Evolutionary conservation across 1,140 invertebrate species (phyloP), one percentile per base, ranked within the genome.

Genomic region (Saccostrea cuccullata): DNA sequence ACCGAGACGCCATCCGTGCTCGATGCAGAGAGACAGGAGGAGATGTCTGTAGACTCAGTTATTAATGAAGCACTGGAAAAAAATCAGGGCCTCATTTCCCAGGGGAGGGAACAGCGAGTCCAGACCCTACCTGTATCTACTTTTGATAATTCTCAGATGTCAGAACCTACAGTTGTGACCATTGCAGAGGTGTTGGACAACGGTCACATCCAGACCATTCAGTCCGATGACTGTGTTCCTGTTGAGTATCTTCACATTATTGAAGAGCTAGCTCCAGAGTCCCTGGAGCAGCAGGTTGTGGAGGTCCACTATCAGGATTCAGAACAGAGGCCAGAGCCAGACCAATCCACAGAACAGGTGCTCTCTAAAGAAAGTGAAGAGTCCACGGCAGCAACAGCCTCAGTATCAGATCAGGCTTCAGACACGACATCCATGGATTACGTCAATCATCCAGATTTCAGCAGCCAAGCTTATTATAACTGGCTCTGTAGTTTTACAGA

Each of bases 401-500:
- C 56, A 26, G 58, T n/a, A 12, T 12, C 23, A 20, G 58, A 60
- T 36, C 56, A 56, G 36, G 9, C 84, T 0, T 60, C 56, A 20
- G 30, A 60, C 56, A 30, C 84, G 5, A 36, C 84, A 0, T 64
- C 84, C 8, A 58, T 89, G 20, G 93, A 93, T 87, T 94, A 89
- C 91, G 91, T 94, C 4, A 84, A 85, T 12, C 91, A 92, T 47
- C 94, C 94, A 47, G 92, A 94, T 70, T 93, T 94, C 88, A 89
- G 86, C 26, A 94, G 93, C 85, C 94, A 94, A 86, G 93, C 93
- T 15, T 94, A 94, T 77, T 94, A 93, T 84, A 93, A 94, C 89
- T 94, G 94, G 94, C 88, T 94, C 77, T 93, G 93, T 36, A 91
- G 86, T 47, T 94, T 94, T 86, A 93, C 93, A 20, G 93, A 94